Evolutionary conservation across 2,888 invertebrate species (phyloP), one percentile per base, ranked within the genome.

Genomic region (Clivina fossor): DNA sequence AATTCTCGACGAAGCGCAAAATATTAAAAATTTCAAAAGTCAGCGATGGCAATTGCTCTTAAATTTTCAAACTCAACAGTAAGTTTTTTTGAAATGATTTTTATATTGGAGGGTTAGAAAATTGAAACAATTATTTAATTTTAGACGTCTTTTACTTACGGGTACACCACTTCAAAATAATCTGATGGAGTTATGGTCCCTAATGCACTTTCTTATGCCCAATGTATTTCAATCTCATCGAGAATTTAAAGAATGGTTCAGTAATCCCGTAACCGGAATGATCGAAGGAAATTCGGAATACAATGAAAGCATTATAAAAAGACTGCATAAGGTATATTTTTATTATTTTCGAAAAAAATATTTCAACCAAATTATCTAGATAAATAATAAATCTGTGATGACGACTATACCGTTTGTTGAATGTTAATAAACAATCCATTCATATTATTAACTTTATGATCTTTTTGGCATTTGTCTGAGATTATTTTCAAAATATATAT

Each of bases 11-110:
- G 98, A 97, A 77, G 98, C 98, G 28, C 99, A 99, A 73, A 98
- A 99, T 72, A 99, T 99, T 59, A 99, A 99, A 76, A 99, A 99
- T 77, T 99, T 98, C 73, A 98, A 98, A 74, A 96, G 96, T 15
- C 98, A 98, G 72, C 80, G 99, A 60, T 99, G 99, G 99, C 98
- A 98, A 76, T 81, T 95, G 69, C 76, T 99, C 62, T 78, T 99
- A 54, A 97, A 95, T 74, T 94, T 97, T 73, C 90, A 93, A 69
- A 92, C 93, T 0, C 89, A 93, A 71, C 84, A 90, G 89, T 88
- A 72, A 77, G 77, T 71, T 41, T n/a, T 32, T 37, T 41, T 46
- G 44, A 3, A 44, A 16, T 43, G n/a, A 11, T 32, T 32, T 32
- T 32, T 11, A n/a, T 32, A 32, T 4, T n/a, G 4, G 13, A 32